Evolutionary conservation across 2,797 vertebrate genomes (phyloP).

Genomic region (Sebastes nivosus): DNA sequence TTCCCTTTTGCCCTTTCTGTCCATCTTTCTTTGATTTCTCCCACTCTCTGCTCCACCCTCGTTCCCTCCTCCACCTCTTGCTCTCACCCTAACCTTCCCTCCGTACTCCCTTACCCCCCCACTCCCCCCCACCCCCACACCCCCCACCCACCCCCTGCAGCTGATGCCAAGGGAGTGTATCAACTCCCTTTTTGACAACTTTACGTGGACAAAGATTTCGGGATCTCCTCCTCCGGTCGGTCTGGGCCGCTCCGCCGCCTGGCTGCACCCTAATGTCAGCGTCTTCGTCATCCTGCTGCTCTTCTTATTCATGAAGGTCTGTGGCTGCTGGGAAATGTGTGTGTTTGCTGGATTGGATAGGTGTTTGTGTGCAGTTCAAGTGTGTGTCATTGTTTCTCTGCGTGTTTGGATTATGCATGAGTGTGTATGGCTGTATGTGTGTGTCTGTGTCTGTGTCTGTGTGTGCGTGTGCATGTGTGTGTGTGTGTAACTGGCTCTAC

Average conservation of each 20-base stretch:
- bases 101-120: not conserved
- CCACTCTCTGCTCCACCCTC: not conserved
- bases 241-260: conserved; percentile 88
- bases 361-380: not conserved
- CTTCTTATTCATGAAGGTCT: conserved; percentile 96
- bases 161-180: conserved; percentile 97
- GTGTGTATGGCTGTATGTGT: not conserved
- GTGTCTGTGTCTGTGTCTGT: not conserved
- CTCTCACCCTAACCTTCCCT: not conserved
- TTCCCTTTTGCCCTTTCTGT: not conserved
- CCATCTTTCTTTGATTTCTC: not conserved
- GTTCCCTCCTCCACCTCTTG: not conserved
- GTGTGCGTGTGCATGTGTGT: not conserved
- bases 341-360: not conserved
- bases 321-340: not conserved
- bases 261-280: conserved; percentile 91
- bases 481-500: not conserved
- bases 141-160: conserved; percentile 63
- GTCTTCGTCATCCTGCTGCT: conserved; percentile 90
- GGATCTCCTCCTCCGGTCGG: conserved; percentile 78
- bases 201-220: conserved; percentile 91
- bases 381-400: not conserved
- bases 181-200: conserved; percentile 95
- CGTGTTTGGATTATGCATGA: not conserved
- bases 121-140: no score